Base-by-base conservation (phyloP, 37 sponge, comb jelly and placozoan species). In the Agelas oroides region DNA sequence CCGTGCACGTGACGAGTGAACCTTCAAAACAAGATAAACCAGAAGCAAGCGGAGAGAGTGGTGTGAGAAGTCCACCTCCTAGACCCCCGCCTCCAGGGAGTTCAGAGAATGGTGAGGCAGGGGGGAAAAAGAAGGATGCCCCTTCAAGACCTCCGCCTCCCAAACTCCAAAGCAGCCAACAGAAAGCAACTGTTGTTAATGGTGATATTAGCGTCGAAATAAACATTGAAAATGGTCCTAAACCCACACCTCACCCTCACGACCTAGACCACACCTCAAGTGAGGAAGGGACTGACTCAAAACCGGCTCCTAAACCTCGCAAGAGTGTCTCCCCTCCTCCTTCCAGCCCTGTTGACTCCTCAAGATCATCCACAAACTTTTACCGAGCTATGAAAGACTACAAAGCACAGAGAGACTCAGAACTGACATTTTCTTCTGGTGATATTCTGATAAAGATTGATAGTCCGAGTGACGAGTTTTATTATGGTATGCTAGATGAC, bases 401-500 rank as follows among this genome's bases (percentile, higher is more conserved):
- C 70, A 38, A 53, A 13, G 83, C 80, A 24, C 30, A 41, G 59
- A 54, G 37, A 0, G 65, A 54, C 23, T 78, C 53, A 21, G 85
- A 93, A 30, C 71, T 93, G 34, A 83, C 59, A 33, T 75, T 93
- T 32, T 65, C 46, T 21, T 37, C 28, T 16, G 94, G 94, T 15
- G 94, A 93, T 52, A 40, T 81, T n/a, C 27, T 93, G 2, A 65
- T 87, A 0, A 62, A 78, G 21, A 70, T 93, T 3, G 90, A 86
- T 5, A 1, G 72, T 17, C 65, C 75, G 12, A 68, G 64, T 23
- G 53, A 34, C 0, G 71, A 52, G 14, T 73, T 73, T 36, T 70
- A 69, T 25, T 89, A 79, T 59, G 94, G 94, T 6, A 94, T 89
- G 94, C 52, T 86, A 27, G 94, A 94, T 37, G 75, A 89, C 83